These are phyloP conservation scores for Barbus barbus DNA, from an alignment of 2,113 vertebrate genomes.

Conservation along the genomic window DNA sequence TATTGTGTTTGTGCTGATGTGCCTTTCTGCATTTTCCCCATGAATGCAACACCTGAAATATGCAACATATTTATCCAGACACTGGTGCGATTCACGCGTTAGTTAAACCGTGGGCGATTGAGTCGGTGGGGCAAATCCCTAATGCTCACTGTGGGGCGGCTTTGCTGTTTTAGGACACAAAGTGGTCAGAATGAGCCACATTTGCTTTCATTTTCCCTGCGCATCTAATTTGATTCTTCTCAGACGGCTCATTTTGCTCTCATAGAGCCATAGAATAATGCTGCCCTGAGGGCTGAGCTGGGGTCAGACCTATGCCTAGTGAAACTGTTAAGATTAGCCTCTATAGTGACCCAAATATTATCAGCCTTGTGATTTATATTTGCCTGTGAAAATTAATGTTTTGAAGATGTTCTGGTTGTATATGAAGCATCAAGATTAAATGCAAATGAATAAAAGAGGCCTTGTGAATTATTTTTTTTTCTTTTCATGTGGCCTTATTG, in stretches of 20 bases:
- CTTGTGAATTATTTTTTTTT: background rate
- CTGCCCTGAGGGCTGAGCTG: background rate
- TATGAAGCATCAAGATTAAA: conserved; percentile 29
- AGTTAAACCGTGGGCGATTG: background rate
- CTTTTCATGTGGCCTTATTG: too few species aligned
- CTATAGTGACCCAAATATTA: conserved; percentile 29
- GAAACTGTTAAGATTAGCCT: background rate
- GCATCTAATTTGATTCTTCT: conserved; percentile 7
- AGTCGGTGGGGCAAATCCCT: background rate
- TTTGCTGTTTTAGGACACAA: background rate
- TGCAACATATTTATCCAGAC: conserved; percentile 51
- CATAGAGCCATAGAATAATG: background rate
- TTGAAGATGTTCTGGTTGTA: conserved; percentile 12
- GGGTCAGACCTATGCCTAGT: conserved; percentile 5
- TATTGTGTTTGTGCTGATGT: conserved; percentile 59
- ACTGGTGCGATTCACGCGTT: background rate
- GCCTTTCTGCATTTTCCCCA: conserved; percentile 67
- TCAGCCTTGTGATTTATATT: conserved; percentile 23
- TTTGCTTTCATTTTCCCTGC: background rate
- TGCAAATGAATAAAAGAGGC: background rate
- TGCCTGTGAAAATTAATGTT: conserved; percentile 20
- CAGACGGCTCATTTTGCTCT: too few species aligned
- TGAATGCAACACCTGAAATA: conserved; percentile 61
- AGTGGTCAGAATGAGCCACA: background rate
- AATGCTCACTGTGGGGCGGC: background rate